phyloP scores from a whole-genome alignment of 2,888 invertebrate genomes.

The Caenorhabditis doughertyi region DNA sequence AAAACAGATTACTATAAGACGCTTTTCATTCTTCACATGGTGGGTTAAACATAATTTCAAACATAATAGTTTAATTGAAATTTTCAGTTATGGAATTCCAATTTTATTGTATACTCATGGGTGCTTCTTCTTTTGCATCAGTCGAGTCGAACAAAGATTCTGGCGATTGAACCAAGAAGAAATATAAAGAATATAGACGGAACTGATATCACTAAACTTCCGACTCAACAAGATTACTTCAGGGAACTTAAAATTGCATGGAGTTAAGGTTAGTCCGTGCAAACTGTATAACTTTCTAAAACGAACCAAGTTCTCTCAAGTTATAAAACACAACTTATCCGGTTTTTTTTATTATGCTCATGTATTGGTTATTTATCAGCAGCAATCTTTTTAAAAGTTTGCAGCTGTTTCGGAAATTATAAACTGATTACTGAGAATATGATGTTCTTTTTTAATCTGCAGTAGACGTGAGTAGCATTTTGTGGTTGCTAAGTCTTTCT shows the following conservation, averaged over 20 bases:
- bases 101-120: conserved; percentile 15
- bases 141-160: conserved; percentile 4
- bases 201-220: background rate
- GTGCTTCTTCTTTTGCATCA: conserved; percentile 7
- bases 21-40: conserved; percentile 24
- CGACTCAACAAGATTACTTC: conserved; percentile 15
- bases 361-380: too few relatives aligned
- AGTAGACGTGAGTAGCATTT: too few relatives aligned
- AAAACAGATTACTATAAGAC: background rate
- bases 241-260: conserved; percentile 32
- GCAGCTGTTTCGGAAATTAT: background rate
- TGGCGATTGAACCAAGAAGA: conserved; percentile 16
- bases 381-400: background rate
- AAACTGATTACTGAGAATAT: background rate
- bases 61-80: background rate
- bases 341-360: too few relatives aligned
- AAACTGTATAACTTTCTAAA: too few relatives aligned
- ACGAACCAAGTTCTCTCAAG: too few relatives aligned
- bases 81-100: conserved; percentile 27
- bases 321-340: too few relatives aligned
- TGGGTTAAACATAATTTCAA: background rate
- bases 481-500: too few relatives aligned
- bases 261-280: too few relatives aligned
- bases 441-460: too few relatives aligned
- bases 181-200: conserved; percentile 18